Evolutionary conservation across 2,113 vertebrate genomes (phyloP), one percentile per base, ranked within the genome.

Genomic region (Silurus meridionalis): DNA sequence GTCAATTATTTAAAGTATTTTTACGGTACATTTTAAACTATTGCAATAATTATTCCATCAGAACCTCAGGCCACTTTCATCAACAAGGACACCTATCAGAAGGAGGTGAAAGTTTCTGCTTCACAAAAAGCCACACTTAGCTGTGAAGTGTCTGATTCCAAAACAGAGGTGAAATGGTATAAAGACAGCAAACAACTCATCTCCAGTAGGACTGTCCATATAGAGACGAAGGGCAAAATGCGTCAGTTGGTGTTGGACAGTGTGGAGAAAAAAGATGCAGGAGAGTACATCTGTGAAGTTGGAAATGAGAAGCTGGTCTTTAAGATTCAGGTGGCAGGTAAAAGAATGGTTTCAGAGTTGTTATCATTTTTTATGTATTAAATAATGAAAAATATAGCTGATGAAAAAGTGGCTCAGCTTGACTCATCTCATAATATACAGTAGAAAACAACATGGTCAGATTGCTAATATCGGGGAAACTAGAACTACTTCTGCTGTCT

Each of bases 151-250:
- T 91, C 94, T 9, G 91, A 97, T 53, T 80, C 88, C 0, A 83
- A 93, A 52, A 95, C 93, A 0, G 91, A 96, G 48, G 96, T 97
- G 83, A 96, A 94, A 53, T 97, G 97, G 97, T 95, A 91, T 91
- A 97, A 96, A 85, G 95, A 96, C 0, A 96, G 96, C 1, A 96
- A 90, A n/a, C 89, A 93, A n/a, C 85, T 97, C 4, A 57, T 91
- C 13, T 86, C 94, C 69, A 95, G 92, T 50, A 94, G 93, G 83
- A 94, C 93, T 17, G 84, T 96, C n/a, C 94, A 88, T 19, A 25
- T 91, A 0, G 95, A 96, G 77, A 86, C 92, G 0, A 92, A 87
- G n/a, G 95, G 93, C 64, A 94, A 92, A 77, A 92, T 67, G 15
- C 94, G 95, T 0, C 91, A 90, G 74, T 91, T 97, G 86, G 89